Conservation (phyloP, 2,888 invertebrate species). For the Melanotus villosus region DNA sequence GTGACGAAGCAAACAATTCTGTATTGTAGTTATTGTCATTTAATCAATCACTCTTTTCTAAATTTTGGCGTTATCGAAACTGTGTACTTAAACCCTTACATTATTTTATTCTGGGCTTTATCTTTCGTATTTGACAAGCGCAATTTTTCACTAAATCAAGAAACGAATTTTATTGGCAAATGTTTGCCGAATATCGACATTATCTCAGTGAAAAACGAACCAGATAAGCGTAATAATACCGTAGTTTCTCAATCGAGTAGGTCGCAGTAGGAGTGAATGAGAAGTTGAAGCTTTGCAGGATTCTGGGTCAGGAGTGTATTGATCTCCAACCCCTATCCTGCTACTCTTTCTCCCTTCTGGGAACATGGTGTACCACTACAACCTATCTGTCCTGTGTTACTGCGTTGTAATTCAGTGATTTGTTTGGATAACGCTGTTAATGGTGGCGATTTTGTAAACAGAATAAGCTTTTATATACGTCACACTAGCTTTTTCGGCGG, state of each 20-base stretch:
- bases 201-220: background rate
- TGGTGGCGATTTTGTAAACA: too few species aligned
- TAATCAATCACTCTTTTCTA: background rate
- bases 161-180: too few species aligned
- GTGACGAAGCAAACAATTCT: background rate
- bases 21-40: background rate
- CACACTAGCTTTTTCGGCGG: too few species aligned
- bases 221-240: constrained; percentile 28
- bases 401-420: constrained; percentile 11
- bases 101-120: background rate
- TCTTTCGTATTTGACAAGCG: background rate
- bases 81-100: background rate
- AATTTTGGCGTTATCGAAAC: background rate
- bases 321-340: constrained; percentile 58
- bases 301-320: constrained; percentile 63
- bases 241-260: constrained; percentile 46
- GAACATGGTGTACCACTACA: constrained; percentile 21
- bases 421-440: background rate
- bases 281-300: constrained; percentile 52
- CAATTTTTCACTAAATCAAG: too few species aligned
- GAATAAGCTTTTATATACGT: too few species aligned
- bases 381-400: constrained; percentile 10
- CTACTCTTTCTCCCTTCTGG: constrained; percentile 41
- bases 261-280: constrained; percentile 43
- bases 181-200: background rate